These are phyloP conservation scores for Urocyon cinereoargenteus DNA, from an alignment of 2,797 vertebrate species.

Conservation along the genomic window DNA sequence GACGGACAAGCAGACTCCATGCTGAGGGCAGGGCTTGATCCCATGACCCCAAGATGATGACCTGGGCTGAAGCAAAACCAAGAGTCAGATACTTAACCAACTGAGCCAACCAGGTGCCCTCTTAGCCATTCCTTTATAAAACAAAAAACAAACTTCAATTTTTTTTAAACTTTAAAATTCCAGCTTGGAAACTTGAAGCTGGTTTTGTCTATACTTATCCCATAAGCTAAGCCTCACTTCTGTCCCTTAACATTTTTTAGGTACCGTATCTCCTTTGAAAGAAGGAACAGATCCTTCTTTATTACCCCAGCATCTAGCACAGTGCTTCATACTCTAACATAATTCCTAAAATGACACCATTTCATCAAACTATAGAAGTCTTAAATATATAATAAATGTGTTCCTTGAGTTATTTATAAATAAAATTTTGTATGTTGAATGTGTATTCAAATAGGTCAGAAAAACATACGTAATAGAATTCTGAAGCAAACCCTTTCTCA, in stretches of 20 bases:
- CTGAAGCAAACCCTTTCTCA: not conserved
- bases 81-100: not conserved
- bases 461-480: conserved; percentile 30
- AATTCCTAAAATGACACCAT: not conserved
- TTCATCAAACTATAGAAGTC: conserved; percentile 7
- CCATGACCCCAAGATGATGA: not conserved
- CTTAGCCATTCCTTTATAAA: not conserved
- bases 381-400: not conserved
- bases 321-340: not conserved
- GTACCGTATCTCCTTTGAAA: not conserved
- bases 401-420: not conserved
- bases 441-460: not conserved
- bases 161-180: conserved; percentile 21
- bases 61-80: not conserved
- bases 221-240: not conserved
- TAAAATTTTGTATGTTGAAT: conserved; percentile 17
- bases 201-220: not conserved
- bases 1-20: not conserved
- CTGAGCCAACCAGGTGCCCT: not conserved
- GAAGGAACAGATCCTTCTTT: not conserved
- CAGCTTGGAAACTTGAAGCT: not conserved
- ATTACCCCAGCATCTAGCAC: not conserved
- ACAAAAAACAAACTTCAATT: not conserved
- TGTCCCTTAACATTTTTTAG: not conserved
- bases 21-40: not conserved